Percentiles rank a stretch among this genome's conserved stretches.
phyloP scores from a whole-genome alignment of 2,888 invertebrate species.

The Erebia aethiops region DNA sequence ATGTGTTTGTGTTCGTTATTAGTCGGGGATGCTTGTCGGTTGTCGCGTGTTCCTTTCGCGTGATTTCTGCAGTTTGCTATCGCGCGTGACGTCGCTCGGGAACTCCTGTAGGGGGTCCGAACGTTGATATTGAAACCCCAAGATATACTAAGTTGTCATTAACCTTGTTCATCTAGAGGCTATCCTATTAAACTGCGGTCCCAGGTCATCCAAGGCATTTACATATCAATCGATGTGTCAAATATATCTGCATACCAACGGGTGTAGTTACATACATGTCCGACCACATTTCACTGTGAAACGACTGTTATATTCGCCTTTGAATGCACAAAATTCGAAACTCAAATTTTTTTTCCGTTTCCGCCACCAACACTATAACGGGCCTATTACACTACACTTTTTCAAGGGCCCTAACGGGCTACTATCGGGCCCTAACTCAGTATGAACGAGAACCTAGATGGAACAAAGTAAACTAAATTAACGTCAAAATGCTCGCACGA shows the following conservation, averaged over 20 bases:
- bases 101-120: constrained; percentile 66
- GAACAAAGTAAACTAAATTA: no score
- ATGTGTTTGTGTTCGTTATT: constrained; percentile 8
- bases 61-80: constrained; percentile 75
- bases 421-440: no score
- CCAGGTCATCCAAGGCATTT: no score
- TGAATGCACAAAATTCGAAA: constrained; percentile 42
- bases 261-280: constrained; percentile 69
- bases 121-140: constrained; percentile 29
- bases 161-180: no score
- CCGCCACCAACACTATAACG: no score
- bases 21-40: constrained; percentile 26
- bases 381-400: no score
- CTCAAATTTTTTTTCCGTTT: no score
- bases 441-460: no score
- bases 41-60: constrained; percentile 74
- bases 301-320: constrained; percentile 74
- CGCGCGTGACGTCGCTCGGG: constrained; percentile 75
- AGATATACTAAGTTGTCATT: neutral
- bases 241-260: constrained; percentile 61
- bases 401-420: no score
- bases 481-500: no score
- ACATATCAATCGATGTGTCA: constrained; percentile 49
- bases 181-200: no score
- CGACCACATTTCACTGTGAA: constrained; percentile 75